Percentiles rank a stretch among this genome's conserved stretches.
phyloP scores from a whole-genome alignment of 1,140 invertebrate genomes.

The Plectrocnemia conspersa region DNA sequence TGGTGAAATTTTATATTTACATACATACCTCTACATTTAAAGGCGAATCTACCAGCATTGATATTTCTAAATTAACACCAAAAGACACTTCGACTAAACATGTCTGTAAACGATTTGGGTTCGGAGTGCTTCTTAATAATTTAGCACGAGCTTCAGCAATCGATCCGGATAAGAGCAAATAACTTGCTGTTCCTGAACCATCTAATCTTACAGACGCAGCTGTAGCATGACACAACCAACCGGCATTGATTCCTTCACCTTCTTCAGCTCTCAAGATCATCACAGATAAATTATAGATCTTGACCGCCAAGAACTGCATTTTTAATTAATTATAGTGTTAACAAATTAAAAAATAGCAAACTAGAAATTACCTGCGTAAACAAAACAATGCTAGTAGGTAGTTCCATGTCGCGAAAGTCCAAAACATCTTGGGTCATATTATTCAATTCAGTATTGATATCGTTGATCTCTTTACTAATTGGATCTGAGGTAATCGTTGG shows the following conservation, averaged over 20 bases:
- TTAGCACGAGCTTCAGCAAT: conserved; percentile 53
- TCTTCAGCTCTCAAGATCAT: conserved; percentile 60
- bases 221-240: conserved; percentile 71
- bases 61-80: conserved; percentile 68
- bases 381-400: conserved; percentile 72
- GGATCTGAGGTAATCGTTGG: conserved; percentile 8
- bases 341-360: conserved; percentile 11
- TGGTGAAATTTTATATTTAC: neutral
- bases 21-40: conserved; percentile 65
- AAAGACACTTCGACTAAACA: conserved; percentile 67
- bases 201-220: conserved; percentile 73
- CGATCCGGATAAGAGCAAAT: conserved; percentile 66
- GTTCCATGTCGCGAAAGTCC: conserved; percentile 68
- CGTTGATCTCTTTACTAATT: conserved; percentile 6
- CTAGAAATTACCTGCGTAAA: conserved; percentile 67
- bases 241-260: conserved; percentile 50
- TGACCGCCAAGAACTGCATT: conserved; percentile 76
- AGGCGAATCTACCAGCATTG: conserved; percentile 68
- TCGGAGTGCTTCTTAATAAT: conserved; percentile 32
- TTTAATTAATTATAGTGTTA: conserved; percentile 21
- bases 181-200: conserved; percentile 57
- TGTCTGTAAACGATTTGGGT: conserved; percentile 42
- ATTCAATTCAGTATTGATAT: conserved; percentile 29
- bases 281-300: conserved; percentile 75
- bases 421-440: conserved; percentile 44